Evolutionary conservation across 2,113 vertebrate species (phyloP).

Genomic region (Thermophis baileyi): DNA sequence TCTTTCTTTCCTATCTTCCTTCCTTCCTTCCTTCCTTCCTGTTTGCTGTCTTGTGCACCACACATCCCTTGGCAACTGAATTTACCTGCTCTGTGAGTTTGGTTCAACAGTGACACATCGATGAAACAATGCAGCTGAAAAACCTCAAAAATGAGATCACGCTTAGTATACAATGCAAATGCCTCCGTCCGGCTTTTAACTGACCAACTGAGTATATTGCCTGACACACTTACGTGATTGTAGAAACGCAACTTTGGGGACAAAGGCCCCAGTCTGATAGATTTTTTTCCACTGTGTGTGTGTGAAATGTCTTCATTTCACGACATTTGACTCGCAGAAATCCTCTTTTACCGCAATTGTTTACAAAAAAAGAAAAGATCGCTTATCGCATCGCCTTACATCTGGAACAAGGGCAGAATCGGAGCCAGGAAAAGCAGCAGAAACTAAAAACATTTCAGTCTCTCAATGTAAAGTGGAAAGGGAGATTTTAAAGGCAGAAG

Average conservation of each 20-base stretch:
- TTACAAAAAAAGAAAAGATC: neutral
- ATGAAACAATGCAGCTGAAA: neutral
- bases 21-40: too few species aligned
- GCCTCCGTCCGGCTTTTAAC: neutral
- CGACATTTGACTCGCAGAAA: neutral
- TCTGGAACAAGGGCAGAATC: neutral
- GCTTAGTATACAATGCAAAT: neutral
- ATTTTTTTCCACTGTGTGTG: neutral
- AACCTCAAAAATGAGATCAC: neutral
- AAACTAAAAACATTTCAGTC: neutral
- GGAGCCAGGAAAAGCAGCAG: neutral
- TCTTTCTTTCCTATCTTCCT: too few species aligned
- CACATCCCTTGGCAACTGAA: neutral
- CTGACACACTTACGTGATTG: neutral
- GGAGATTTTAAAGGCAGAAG: neutral
- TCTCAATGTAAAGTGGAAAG: neutral
- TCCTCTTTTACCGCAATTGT: neutral
- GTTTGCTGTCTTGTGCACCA: neutral
- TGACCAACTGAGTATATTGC: neutral
- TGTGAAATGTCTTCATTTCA: neutral
- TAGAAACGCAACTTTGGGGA: neutral
- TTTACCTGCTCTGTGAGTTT: neutral
- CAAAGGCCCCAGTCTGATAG: neutral
- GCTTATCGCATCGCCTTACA: neutral
- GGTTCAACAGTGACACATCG: neutral